Base-by-base conservation (phyloP, 2,113 vertebrate genomes). In the Pelmatolapia mariae region DNA sequence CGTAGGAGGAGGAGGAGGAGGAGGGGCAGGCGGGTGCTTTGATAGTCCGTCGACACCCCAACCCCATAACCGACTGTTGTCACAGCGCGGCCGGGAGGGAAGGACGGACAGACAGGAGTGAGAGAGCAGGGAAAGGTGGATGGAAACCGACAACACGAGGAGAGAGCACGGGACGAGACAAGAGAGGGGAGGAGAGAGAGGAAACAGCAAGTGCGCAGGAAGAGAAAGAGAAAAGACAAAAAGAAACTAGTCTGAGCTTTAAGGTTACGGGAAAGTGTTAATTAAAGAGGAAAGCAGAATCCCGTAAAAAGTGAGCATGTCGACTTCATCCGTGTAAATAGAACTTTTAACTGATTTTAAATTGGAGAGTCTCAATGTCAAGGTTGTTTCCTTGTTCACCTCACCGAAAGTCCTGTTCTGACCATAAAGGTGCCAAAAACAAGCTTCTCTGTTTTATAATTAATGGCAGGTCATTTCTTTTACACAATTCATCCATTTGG, bases 21-120 rank as follows among this genome's bases (percentile, higher is more conserved):
- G 89, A 87, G 98, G 97, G 96, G 97, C 96, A 94, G 97, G 96
- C 95, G 97, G 96, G 94, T 98, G 98, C 97, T 99, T 99, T 96
- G 97, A 97, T 85, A 98, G 96, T 96, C 98, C 98, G 81, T 99
- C 98, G 93, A 98, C 98, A 97, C 98, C 98, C 98, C 98, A 99
- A 96, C 97, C 98, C 98, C 98, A 98, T 92, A 98, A 97, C 95
- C 97, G 98, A 98, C 98, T 99, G 98, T 96, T 95, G 96, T 94
- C 94, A 95, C 93, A 95, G 94, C 89, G 82, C 89, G 92, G 93
- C 91, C 90, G 86, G 95, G 96, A 92, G 96, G 96, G 47, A 88
- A 87, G 86, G 94, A 94, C 45, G 91, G 83, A 91, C 84, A 88
- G 92, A 92, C 91, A 89, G 86, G 91, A 90, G 95, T 85, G 59